Percentiles rank a stretch among this genome's conserved stretches.
These are phyloP conservation scores for Hydraecia micacea DNA, from an alignment of 2,888 invertebrate genomes.

Conservation along the genomic window DNA sequence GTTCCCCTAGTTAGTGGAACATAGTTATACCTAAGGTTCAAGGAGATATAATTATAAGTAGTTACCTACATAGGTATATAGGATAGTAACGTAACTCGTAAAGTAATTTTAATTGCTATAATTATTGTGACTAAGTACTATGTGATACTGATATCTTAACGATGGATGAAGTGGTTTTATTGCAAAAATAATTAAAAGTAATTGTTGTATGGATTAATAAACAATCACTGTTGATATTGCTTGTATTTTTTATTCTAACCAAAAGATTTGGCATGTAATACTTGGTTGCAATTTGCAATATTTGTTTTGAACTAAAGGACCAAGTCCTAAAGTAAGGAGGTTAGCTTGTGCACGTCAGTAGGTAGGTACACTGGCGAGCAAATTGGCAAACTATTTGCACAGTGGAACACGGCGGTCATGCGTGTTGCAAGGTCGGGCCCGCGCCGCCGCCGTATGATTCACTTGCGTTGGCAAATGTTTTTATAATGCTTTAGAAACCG, in stretches of 20 bases:
- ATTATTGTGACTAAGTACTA: conserved; percentile 5
- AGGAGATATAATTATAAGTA: not conserved
- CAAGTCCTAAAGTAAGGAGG: not conserved
- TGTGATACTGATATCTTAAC: not conserved
- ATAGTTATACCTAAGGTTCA: conserved; percentile 3
- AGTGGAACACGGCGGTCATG: conserved; percentile 35
- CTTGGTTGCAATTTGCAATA: not conserved
- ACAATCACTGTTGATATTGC: not conserved
- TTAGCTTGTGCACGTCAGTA: conserved; percentile 4
- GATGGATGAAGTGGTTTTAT: not conserved
- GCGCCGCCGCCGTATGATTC: too few relatives aligned
- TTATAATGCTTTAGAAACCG: conserved; percentile 18
- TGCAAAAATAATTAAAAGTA: not conserved
- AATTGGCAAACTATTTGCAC: conserved; percentile 47
- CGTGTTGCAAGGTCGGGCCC: conserved; percentile 63
- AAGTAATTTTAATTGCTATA: not conserved
- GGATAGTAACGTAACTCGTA: not conserved
- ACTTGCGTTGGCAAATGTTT: conserved; percentile 20
- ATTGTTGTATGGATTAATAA: not conserved
- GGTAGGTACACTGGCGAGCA: not conserved
- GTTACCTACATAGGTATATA: not conserved
- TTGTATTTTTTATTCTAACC: not conserved
- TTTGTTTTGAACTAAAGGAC: conserved; percentile 3
- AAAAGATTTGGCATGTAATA: not conserved
- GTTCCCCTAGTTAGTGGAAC: conserved; percentile 24